A percentile compares a stretch with the other conserved stretches of the same genome.
These are phyloP conservation scores for Ranitomeya variabilis DNA, from an alignment of 2,113 vertebrate genomes.

Conservation along the genomic window DNA sequence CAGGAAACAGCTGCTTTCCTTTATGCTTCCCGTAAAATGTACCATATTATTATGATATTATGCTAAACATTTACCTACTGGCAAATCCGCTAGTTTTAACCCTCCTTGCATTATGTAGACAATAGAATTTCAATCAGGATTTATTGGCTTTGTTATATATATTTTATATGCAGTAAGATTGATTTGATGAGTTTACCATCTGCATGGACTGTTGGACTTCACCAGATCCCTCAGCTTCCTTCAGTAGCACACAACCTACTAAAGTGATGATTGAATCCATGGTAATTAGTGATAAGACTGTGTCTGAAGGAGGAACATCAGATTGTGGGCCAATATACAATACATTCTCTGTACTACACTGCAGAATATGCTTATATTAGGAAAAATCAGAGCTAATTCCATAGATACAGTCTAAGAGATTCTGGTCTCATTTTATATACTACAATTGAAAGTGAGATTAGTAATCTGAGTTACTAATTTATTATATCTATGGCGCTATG, in stretches of 20 bases:
- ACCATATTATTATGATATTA: not conserved
- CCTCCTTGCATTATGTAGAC: not conserved
- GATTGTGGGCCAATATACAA: not conserved
- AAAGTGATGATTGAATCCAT: too few relatives aligned
- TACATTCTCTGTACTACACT: not conserved
- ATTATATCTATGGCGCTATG: not conserved
- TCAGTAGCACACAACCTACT: not conserved
- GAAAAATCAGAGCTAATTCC: not conserved
- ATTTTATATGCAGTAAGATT: not conserved
- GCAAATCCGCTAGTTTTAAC: not conserved
- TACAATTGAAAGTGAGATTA: not conserved
- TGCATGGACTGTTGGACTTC: not conserved
- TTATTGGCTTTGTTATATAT: not conserved
- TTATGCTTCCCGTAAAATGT: too few relatives aligned
- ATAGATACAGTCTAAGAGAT: not conserved
- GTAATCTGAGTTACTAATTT: not conserved
- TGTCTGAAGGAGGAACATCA: not conserved
- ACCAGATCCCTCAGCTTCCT: not conserved
- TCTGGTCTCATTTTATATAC: not conserved
- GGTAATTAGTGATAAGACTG: too few relatives aligned
- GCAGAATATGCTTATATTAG: not conserved
- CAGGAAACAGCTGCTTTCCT: not conserved
- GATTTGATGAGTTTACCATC: not conserved
- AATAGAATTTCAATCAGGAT: not conserved
- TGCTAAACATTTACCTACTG: not conserved